Evolutionary conservation across 2,888 invertebrate species (phyloP).

Genomic region (Aspidiotus destructor): DNA sequence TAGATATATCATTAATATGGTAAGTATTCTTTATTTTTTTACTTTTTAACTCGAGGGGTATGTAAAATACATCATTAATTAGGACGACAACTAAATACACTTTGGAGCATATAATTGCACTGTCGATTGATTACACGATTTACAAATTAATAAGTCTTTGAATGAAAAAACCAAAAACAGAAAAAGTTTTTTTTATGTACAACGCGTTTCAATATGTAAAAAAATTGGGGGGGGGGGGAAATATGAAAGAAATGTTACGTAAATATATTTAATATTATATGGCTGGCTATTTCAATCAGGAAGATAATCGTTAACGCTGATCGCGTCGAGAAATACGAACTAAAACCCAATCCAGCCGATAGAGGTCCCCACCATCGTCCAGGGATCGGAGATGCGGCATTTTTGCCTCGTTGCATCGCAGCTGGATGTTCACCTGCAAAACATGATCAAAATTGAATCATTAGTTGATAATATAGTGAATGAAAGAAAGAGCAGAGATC

Average conservation of each 20-base stretch:
- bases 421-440: conserved; percentile 43
- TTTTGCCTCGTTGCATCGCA: conserved; percentile 51
- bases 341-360: conserved; percentile 45
- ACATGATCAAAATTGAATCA: too few relatives aligned
- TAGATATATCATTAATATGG: background rate
- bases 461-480: too few relatives aligned
- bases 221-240: too few relatives aligned
- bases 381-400: conserved; percentile 47
- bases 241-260: conserved; percentile 20
- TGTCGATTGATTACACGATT: background rate
- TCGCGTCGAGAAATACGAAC: conserved; percentile 44
- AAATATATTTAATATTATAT: conserved; percentile 28
- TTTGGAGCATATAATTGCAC: background rate
- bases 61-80: background rate
- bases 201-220: conserved; percentile 3
- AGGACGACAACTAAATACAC: background rate
- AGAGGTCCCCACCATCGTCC: conserved; percentile 46
- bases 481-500: too few relatives aligned
- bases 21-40: background rate
- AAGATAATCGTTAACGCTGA: conserved; percentile 40
- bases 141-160: conserved; percentile 9
- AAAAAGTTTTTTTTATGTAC: conserved; percentile 13
- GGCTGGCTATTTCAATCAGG: conserved; percentile 29
- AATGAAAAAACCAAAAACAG: conserved; percentile 1
- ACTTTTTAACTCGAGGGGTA: background rate